Conservation (phyloP, 2,113 vertebrate species). For the Progne subis region DNA sequence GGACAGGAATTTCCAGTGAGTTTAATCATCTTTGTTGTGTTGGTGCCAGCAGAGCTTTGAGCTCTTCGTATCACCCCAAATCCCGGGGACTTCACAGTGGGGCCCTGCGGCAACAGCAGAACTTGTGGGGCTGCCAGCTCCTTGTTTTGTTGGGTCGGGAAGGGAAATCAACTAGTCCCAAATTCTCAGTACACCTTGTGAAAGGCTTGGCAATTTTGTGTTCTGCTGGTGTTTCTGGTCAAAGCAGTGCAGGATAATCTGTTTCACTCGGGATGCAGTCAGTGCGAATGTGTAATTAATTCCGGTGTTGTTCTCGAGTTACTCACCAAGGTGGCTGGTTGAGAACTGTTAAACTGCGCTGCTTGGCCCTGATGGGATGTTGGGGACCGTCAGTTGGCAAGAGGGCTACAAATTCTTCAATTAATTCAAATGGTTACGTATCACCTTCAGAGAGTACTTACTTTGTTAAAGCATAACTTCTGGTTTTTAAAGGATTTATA, state of each 20-base stretch:
- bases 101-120: not conserved
- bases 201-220: not conserved
- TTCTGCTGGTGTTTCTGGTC: not conserved
- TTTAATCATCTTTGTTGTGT: not conserved
- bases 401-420: not conserved
- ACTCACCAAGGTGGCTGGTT: not conserved
- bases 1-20: not conserved
- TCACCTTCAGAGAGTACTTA: not conserved
- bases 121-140: rapidly evolving
- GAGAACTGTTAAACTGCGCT: not conserved
- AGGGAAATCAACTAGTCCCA: not conserved
- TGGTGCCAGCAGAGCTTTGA: not conserved
- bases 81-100: not conserved
- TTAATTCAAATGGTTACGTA: not conserved
- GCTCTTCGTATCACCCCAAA: not conserved
- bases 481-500: not conserved
- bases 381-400: not conserved
- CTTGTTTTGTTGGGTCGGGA: rapidly evolving
- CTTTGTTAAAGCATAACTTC: not conserved
- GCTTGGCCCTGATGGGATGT: not conserved
- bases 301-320: not conserved
- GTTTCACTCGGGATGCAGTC: not conserved
- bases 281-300: not conserved
- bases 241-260: not conserved
- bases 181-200: not conserved